Base-by-base conservation (phyloP, 2,888 invertebrate genomes). In the Argyresthia goedartella region DNA sequence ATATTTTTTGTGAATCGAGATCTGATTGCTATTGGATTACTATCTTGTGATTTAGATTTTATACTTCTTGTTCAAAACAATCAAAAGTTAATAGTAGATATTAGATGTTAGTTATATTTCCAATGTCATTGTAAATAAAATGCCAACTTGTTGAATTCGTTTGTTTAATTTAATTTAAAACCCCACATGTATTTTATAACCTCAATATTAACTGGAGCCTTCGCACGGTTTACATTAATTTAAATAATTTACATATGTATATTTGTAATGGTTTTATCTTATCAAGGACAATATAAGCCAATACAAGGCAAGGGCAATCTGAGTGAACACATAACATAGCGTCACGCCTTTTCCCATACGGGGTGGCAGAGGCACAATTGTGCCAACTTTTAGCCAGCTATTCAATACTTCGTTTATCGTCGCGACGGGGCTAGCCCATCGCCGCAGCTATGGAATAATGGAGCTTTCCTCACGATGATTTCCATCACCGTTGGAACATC, bases 41-140 rank as follows among this genome's bases (percentile, higher is more conserved):
- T 58, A 77, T 82, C 84, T 82, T 86, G 86, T 85, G 82, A 85
- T 86, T 82, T 85, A 85, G 86, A 85, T 86, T 86, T 86, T 85
- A 85, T 86, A 85, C 85, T 85, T 85, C 82, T 84, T 84, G 84
- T 85, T 85, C 84, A 78, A 81, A 86, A 84, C 79, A 82, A 84
- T 84, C 79, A 81, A 85, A 81, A 81, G 75, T 75, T 81, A 84
- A 80, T 75, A 76, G 81, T 85, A 82, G 81, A 71, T 75, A 78
- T 76, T 85, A 85, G 81, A 82, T 85, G 81, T 85, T 86, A 87
- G 87, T 76, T 82, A 84, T 87, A 87, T 85, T 87, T 87, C 82
- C 81, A 78, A 81, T 84, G 81, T 86, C 81, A 81, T 81, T 87
- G 87, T 87, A 87, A 87, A 87, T 87, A 87, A 87, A 87, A 85